A percentile compares a stretch with the other conserved stretches of the same genome.
phyloP scores from a whole-genome alignment of 2,113 vertebrate species.

The Bos indicus region DNA sequence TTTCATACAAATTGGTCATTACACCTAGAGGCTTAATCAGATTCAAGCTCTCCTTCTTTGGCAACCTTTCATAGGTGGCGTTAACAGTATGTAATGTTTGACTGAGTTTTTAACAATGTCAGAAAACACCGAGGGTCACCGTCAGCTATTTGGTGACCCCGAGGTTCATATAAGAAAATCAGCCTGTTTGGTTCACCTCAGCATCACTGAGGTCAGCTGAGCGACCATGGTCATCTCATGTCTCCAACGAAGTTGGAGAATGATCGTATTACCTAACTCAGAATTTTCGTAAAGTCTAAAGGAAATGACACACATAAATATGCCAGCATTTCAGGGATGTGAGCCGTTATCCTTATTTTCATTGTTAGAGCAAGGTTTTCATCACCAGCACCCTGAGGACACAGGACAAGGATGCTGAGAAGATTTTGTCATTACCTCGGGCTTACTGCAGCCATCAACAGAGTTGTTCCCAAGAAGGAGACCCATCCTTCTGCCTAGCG shows the following conservation, averaged over 20 bases:
- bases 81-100: background rate
- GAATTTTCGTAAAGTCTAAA: background rate
- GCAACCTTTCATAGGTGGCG: background rate
- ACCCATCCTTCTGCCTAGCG: rapidly evolving
- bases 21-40: background rate
- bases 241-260: background rate
- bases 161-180: background rate
- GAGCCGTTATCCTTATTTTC: background rate
- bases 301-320: background rate
- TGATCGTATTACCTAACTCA: background rate
- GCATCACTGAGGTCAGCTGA: background rate
- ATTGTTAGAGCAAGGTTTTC: background rate
- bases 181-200: background rate
- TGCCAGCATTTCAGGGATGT: background rate
- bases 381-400: background rate
- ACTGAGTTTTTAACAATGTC: background rate
- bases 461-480: background rate
- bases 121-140: background rate
- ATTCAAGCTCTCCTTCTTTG: background rate
- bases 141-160: background rate
- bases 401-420: background rate
- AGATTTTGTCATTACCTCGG: background rate
- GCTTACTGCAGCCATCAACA: background rate
- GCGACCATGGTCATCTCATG: background rate
- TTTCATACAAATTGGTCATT: background rate